phyloP scores from a whole-genome alignment of 2,888 invertebrate species.

The Agrotis puta region DNA sequence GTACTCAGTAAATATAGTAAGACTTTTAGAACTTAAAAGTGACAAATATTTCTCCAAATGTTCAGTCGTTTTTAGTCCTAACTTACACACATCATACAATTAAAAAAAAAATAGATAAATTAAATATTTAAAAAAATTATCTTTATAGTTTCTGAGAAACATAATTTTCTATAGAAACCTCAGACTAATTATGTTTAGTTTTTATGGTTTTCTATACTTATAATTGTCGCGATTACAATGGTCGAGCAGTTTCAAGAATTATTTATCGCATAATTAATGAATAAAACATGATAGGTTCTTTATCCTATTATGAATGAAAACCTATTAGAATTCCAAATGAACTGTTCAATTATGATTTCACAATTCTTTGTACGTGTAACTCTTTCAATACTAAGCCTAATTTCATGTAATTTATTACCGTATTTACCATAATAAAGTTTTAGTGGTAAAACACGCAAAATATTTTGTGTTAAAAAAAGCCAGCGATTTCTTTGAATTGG shows the following conservation, averaged over 20 bases:
- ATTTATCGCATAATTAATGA: conserved; percentile 28
- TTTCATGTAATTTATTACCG: conserved; percentile 5
- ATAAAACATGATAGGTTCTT: conserved; percentile 33
- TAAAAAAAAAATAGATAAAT: neutral
- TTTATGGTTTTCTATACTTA: neutral
- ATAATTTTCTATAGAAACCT: neutral
- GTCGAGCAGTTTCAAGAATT: neutral
- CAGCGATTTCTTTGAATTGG: neutral
- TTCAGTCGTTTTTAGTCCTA: neutral
- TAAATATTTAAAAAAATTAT: neutral
- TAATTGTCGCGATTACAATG: conserved; percentile 31
- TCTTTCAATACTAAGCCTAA: neutral
- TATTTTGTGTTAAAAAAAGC: no score
- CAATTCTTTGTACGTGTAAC: conserved; percentile 1
- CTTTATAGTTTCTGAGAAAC: neutral
- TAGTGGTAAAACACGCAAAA: neutral
- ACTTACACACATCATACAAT: neutral
- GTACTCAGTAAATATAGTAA: no score
- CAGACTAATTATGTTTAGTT: neutral
- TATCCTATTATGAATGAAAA: conserved; percentile 28
- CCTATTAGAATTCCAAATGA: conserved; percentile 59
- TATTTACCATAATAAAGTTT: neutral
- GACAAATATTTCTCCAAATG: neutral
- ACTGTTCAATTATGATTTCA: conserved; percentile 33
- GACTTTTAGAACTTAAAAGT: no score